Evolutionary conservation across 1,140 invertebrate genomes (phyloP), one percentile per base, ranked within the genome.

Genomic region (Cotesia typhae): DNA sequence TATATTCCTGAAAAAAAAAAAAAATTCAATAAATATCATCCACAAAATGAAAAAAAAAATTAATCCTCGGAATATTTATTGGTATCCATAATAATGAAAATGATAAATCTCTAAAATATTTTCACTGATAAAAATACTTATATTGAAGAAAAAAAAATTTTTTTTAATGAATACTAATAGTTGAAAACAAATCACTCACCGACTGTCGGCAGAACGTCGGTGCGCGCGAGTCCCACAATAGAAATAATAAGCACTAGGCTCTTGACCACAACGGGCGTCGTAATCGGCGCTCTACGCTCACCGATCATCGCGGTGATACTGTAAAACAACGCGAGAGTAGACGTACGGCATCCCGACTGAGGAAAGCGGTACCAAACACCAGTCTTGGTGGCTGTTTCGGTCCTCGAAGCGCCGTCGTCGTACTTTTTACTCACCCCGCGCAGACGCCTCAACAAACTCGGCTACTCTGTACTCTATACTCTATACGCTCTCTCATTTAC

Each of bases 261-360:
- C 76, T 72, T 75, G 71, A 70, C 61, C 72, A 55, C 76, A 68
- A 73, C 78, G 80, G 74, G 67, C 73, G 53, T 72, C 41, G 53
- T 60, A 53, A 61, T 70, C 70, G 71, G 35, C 36, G 72, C 52
- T 71, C 67, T 66, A 71, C 70, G 75, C 72, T 83, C 79, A 79
- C 81, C 76, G 80, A 81, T 82, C 84, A 85, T 85, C 82, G 79
- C 82, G 79, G 72, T 61, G 69, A 72, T 59, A 74, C 66, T 76
- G 69, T 51, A 60, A 57, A 66, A 71, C 64, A 69, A 70, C 75
- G 59, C 77, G 78, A 76, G 76, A 78, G 78, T 84, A 77, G 83
- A 79, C 76, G 80, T 79, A 79, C 85, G 84, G 84, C 85, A 87
- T 87, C 84, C 82, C 85, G 85, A 87, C 85, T 87, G 82, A 84